Evolutionary conservation across 2,888 invertebrate species (phyloP), one percentile per base, ranked within the genome.

Genomic region (Euplagia quadripunctaria): DNA sequence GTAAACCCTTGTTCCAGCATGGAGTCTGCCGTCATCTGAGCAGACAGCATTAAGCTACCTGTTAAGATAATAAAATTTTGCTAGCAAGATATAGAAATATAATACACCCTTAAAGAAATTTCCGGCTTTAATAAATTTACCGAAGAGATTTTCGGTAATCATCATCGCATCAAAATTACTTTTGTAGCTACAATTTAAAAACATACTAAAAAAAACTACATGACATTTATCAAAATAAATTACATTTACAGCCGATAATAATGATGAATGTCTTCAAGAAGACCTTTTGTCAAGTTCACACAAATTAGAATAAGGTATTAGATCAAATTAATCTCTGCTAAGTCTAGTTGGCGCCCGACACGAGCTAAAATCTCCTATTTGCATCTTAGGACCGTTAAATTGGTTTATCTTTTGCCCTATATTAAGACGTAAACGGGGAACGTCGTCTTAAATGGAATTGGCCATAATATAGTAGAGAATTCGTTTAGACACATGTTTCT

Each of bases 331-430:
- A 84, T 79, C 82, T 73, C 43, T 46, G 51, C 75, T 74, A 70
- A 82, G 68, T 68, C 77, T 71, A 75, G 80, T 80, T 84, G 81
- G 83, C 81, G 69, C 73, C 75, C 75, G 43, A 72, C 74, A 73
- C 81, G 73, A 72, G 73, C 82, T 75, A 70, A 77, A 75, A 77
- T 77, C 78, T 74, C 72, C 69, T 68, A 84, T 84, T 83, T 83
- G 77, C 84, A 84, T 83, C 46, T 14, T 64, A 52, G 46, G 55
- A 51, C 73, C 71, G 75, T 78, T 81, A 75, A 78, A 73, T 68
- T 46, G 66, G 74, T 76, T 80, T 83, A 83, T 84, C 83, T 84
- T 77, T 55, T 73, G 69, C 63, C 52, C 63, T 67, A 65, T 52
- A 74, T 81, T 74, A 64, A 78, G 72, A 77, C 65, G 65, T 67